Percentiles rank a stretch among this genome's conserved stretches.
Conservation (phyloP, 2,113 vertebrate species). For the Oryzias melastigma region DNA sequence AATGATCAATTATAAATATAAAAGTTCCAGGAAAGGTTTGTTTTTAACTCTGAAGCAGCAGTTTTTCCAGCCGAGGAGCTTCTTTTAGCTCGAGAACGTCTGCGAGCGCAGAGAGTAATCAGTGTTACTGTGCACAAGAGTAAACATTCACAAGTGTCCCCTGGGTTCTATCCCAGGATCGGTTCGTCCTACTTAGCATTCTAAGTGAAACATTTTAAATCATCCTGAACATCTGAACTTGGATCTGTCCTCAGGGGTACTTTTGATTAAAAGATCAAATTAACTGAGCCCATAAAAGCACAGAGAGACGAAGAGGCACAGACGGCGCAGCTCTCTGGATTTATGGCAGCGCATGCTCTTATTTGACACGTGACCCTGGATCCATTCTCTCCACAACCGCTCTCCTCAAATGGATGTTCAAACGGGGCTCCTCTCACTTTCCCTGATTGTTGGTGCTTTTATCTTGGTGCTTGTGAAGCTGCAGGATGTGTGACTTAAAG, state of each 20-base stretch:
- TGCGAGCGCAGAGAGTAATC: constrained; percentile 26
- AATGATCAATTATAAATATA: neutral
- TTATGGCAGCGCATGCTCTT: constrained; percentile 58
- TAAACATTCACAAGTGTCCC: constrained; percentile 62
- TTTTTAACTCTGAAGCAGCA: constrained; percentile 11
- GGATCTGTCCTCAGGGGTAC: constrained; percentile 60
- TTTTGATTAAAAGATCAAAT: constrained; percentile 74
- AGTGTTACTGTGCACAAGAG: constrained; percentile 29
- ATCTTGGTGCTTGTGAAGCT: constrained; percentile 20
- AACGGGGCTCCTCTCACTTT: constrained; percentile 24
- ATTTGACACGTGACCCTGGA: constrained; percentile 50
- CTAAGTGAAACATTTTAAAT: constrained; percentile 58
- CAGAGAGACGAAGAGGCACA: constrained; percentile 23
- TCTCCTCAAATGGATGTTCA: constrained; percentile 48
- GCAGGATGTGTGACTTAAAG: neutral
- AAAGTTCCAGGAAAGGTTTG: neutral
- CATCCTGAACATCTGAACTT: constrained; percentile 63
- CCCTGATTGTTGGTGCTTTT: constrained; percentile 15
- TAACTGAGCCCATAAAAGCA: constrained; percentile 66
- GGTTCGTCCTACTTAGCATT: constrained; percentile 57
- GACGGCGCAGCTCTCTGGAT: constrained; percentile 48
- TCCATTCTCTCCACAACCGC: constrained; percentile 44
- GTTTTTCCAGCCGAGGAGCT: constrained; percentile 32
- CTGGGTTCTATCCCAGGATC: constrained; percentile 46
- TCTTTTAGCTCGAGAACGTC: constrained; percentile 25